Base-by-base conservation (phyloP, 2,888 invertebrate genomes). In the Coremacera marginata region DNA sequence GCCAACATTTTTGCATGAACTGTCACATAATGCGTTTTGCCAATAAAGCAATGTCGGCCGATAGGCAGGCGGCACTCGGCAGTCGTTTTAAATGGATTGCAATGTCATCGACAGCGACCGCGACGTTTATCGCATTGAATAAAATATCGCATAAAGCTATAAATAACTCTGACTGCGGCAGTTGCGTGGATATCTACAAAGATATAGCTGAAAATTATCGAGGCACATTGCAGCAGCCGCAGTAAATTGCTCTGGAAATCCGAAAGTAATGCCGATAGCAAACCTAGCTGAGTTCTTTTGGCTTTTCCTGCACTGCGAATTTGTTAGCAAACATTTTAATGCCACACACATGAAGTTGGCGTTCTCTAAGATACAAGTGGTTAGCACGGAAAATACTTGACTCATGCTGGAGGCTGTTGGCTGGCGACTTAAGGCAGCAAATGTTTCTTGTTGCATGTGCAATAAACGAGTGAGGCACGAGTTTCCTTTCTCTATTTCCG, bases 311-410 rank as follows among this genome's bases (percentile, higher is more conserved):
- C 34, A 25, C 9, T 14, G 11, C 57, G 75, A 80, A 80, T 65
- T 76, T 70, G 71, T 75, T 68, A 31, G 75, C 77, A 77, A 77
- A 78, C 68, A 78, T 78, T 79, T 75, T 80, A 78, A 78, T 79
- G 68, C 70, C 51, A 60, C 75, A 75, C 37, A 68, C 75, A 70
- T 44, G 14, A 37, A 60, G 65, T 63, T 51, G 60, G n/a, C 62
- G 22, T 75, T 67, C 60, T 44, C 55, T 37, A 62, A 74, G 57
- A 77, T 37, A 49, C 57, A 57, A 37, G 68, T 27, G 34, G 68
- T 22, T 65, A 2, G 37, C n/a, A 34, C 19, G 44, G 44, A 34
- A 25, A 55, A 55, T 55, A 31, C 27, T n/a, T 27, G n/a, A n/a
- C 19, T 67, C 44, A 67, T 44, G 67, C 22, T 8, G 67, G n/a